Evolutionary conservation across 2,797 vertebrate genomes (phyloP).

Genomic region (Acipenser oxyrinchus): DNA sequence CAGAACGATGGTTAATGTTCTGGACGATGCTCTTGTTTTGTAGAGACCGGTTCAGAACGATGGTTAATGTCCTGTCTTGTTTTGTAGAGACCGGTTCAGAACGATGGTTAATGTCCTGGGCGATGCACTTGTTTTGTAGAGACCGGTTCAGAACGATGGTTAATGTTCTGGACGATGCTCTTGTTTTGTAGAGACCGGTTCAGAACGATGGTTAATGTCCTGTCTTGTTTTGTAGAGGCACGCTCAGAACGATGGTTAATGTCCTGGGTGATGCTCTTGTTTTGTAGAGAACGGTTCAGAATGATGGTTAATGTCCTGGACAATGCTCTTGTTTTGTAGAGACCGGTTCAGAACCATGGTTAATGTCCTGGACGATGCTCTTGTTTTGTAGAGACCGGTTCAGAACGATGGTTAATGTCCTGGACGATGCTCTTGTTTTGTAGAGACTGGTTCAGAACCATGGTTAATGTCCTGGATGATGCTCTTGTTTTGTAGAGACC

Average conservation of each 20-base stretch:
- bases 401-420: neutral
- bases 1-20: no score
- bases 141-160: no score
- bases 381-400: neutral
- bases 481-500: no score
- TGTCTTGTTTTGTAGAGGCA: slow-evolving; percentile 50
- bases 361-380: slow-evolving; percentile 69
- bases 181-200: no score
- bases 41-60: no score
- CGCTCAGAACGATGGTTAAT: slow-evolving; percentile 81
- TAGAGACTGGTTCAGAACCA: slow-evolving; percentile 78
- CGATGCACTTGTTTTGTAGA: no score
- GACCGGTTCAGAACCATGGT: slow-evolving; percentile 82
- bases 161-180: no score
- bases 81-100: no score
- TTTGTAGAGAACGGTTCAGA: neutral
- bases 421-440: slow-evolving; percentile 15
- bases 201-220: no score
- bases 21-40: no score
- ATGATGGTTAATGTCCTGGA: neutral
- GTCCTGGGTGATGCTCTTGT: slow-evolving; percentile 53
- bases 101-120: no score
- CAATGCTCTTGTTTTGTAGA: slow-evolving; percentile 46
- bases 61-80: no score
- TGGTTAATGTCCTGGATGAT: slow-evolving; percentile 81